Evolutionary conservation across 92 coral and sea anemone species (phyloP).

Genomic region (Actinernus sp.): DNA sequence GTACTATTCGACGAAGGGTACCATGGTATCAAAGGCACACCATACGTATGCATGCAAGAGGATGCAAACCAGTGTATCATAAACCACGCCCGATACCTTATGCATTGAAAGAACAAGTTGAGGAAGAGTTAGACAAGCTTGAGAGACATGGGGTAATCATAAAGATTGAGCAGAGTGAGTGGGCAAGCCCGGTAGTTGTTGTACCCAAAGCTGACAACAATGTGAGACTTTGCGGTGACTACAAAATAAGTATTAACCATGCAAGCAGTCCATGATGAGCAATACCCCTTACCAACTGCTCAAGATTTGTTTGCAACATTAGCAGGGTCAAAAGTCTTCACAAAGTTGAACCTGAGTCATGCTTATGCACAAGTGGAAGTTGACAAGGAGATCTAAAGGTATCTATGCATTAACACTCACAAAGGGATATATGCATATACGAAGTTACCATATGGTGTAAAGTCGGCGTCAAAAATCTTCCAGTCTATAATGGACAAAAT

Average conservation of each 20-base stretch:
- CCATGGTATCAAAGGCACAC: constrained; percentile 6
- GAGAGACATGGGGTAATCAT: constrained; percentile 37
- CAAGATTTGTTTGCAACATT: constrained; percentile 43
- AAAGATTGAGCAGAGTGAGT: constrained; percentile 20
- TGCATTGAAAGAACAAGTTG: constrained; percentile 33
- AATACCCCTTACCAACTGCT: constrained; percentile 23
- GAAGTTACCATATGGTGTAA: not conserved
- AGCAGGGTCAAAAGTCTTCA: constrained; percentile 28
- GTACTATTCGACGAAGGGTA: constrained; percentile 9
- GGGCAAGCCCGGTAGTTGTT: constrained; percentile 36
- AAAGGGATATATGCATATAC: not conserved
- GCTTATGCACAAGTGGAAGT: constrained; percentile 16
- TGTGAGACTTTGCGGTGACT: constrained; percentile 28
- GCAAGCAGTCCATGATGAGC: constrained; percentile 29
- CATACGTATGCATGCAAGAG: constrained; percentile 7
- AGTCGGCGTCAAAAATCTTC: constrained; percentile 1
- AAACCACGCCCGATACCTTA: constrained; percentile 26
- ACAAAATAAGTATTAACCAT: constrained; percentile 13
- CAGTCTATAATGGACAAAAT: not conserved
- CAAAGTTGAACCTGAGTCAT: constrained; percentile 31
- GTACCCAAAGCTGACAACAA: constrained; percentile 29
- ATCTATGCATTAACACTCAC: not conserved
- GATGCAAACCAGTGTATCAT: constrained; percentile 9
- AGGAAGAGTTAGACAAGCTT: constrained; percentile 25
- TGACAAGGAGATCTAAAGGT: not conserved